Conservation (phyloP, 2,888 invertebrate species). For the Arrhopalites spinosus region DNA sequence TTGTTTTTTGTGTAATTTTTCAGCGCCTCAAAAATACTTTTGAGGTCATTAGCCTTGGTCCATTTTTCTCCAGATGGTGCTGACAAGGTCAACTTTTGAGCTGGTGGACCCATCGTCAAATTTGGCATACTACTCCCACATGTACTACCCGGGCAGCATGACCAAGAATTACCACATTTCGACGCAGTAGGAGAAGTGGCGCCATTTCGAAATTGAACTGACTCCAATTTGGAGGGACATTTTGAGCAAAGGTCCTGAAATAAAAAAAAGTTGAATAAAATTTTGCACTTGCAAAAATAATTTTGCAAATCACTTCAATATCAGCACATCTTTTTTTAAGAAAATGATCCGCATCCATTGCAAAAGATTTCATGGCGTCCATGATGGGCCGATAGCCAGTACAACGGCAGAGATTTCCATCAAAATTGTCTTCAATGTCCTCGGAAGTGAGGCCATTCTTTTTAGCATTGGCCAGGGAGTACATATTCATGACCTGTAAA, state of each 20-base stretch:
- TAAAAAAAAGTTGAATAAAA: background rate
- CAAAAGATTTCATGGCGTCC: conserved; percentile 78
- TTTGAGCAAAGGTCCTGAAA: background rate
- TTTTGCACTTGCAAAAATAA: no score
- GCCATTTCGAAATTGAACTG: no score
- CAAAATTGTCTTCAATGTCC: conserved; percentile 72
- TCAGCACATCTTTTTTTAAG: conserved; percentile 61
- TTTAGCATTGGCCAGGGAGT: conserved; percentile 59
- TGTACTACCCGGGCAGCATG: no score
- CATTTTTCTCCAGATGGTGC: conserved; percentile 45
- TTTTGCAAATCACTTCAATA: conserved; percentile 63
- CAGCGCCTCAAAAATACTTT: conserved; percentile 33
- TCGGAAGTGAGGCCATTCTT: conserved; percentile 62
- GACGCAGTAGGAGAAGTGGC: no score
- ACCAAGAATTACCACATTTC: no score
- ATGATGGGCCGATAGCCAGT: conserved; percentile 71
- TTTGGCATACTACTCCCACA: no score
- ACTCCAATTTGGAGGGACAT: background rate
- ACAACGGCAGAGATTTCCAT: conserved; percentile 74
- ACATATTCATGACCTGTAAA: conserved; percentile 70
- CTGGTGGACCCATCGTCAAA: no score
- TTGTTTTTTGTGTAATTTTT: conserved; percentile 30
- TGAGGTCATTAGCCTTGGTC: conserved; percentile 45
- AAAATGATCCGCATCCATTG: conserved; percentile 65
- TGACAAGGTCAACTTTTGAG: conserved; percentile 14